Percentiles rank a stretch among this genome's conserved stretches.
phyloP scores from a whole-genome alignment of 2,113 vertebrate species.

The Lampris megalopsis region DNA sequence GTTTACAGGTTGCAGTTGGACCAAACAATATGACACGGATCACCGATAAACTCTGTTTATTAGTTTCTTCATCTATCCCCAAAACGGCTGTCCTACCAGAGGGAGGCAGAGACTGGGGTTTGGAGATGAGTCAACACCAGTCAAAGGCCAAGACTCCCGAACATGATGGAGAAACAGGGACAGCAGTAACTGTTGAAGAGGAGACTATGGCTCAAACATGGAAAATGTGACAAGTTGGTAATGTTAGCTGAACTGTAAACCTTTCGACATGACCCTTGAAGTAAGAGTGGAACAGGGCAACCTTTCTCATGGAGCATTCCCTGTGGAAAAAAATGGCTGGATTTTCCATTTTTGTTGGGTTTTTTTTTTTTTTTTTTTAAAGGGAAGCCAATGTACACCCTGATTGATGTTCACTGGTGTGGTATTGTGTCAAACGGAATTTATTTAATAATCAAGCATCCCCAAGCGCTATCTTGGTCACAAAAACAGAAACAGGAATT shows the following conservation, averaged over 20 bases:
- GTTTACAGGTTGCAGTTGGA: constrained; percentile 67
- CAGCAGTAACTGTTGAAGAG: constrained; percentile 1
- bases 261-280: constrained; percentile 52
- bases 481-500: no score
- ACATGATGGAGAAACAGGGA: neutral
- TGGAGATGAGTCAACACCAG: neutral
- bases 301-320: constrained; percentile 5
- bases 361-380: neutral
- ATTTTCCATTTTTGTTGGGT: no score
- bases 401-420: constrained; percentile 27
- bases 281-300: constrained; percentile 14
- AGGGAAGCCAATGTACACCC: constrained; percentile 46
- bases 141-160: constrained; percentile 12
- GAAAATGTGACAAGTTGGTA: constrained; percentile 61
- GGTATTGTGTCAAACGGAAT: constrained; percentile 39
- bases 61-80: constrained; percentile 44
- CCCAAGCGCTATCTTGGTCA: neutral
- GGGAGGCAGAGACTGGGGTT: neutral
- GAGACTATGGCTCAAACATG: constrained; percentile 35
- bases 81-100: constrained; percentile 1
- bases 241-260: constrained; percentile 47
- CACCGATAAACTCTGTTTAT: constrained; percentile 55
- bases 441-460: constrained; percentile 24
- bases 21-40: constrained; percentile 65
- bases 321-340: constrained; percentile 22